Base-by-base conservation (phyloP, 2,113 vertebrate genomes). In the Callopanchax toddi region DNA sequence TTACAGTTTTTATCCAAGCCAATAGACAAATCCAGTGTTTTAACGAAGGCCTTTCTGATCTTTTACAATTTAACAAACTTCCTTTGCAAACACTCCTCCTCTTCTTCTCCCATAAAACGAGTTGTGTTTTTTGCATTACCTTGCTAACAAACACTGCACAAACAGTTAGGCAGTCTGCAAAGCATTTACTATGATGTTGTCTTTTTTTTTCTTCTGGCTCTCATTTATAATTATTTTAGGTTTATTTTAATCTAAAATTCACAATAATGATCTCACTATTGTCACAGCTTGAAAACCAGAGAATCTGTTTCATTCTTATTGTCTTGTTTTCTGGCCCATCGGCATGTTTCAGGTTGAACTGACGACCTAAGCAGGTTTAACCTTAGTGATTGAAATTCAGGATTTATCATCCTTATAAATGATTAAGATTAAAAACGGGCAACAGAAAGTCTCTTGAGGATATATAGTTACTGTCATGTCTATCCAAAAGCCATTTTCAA, bases 401-500 rank as follows among this genome's bases (percentile, higher is more conserved):
- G 48, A 65, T 3, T 20, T 68, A 25, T 82, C 69, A 79, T 80
- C 61, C 52, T 15, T 58, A 67, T n/a, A 67, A 40, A 46, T 53
- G 61, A 58, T 81, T 46, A 26, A 20, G 53, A 29, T 15, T 51
- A 63, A 71, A 82, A 73, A 72, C 59, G 67, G 42, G 43, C 58
- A 64, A 32, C 20, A 59, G 60, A 5, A 17, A 75, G 56, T 74
- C 53, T 26, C 32, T 39, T 78, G 45, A 63, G 53, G 75, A 83
- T 57, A 76, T 18, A 73, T n/a, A 58, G 58, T 57, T 5, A 39
- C 25, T 46, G 61, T 67, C 64, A 81, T 70, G 70, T 76, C 40
- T 58, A 76, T 49, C 74, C 77, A 58, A 52, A 29, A 60, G 54
- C 40, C 55, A 65, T 77, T 78, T 86, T 57, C 32, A 67, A 77